phyloP scores from a whole-genome alignment of 2,113 vertebrate genomes.

The Platysternon megacephalum region DNA sequence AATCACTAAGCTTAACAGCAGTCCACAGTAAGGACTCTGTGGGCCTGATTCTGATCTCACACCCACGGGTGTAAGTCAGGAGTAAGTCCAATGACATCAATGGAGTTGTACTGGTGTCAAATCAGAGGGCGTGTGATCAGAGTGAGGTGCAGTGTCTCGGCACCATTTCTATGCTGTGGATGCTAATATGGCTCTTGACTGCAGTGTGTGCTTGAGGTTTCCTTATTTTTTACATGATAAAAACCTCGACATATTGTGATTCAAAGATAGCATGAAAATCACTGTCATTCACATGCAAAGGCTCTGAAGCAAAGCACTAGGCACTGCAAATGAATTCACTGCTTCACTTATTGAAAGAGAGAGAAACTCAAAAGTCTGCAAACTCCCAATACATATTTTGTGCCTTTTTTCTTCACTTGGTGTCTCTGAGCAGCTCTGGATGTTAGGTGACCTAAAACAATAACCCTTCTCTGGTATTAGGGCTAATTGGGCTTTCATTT shows the following conservation, averaged over 20 bases:
- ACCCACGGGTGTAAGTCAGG: not conserved
- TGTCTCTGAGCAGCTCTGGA: not conserved
- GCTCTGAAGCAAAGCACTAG: not conserved
- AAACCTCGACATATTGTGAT: not conserved
- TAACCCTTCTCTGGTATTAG: not conserved
- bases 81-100: not conserved
- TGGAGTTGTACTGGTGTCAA: not conserved
- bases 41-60: not conserved
- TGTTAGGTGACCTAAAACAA: not conserved
- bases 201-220: not conserved
- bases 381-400: not conserved
- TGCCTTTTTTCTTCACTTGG: not conserved
- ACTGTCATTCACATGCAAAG: not conserved
- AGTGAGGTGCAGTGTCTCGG: not conserved
- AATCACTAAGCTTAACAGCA: not conserved
- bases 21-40: not conserved
- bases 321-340: not conserved
- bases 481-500: slow-evolving; percentile 11
- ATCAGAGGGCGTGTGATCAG: not conserved
- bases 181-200: not conserved
- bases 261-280: not conserved
- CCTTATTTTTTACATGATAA: not conserved
- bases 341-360: not conserved
- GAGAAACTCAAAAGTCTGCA: not conserved
- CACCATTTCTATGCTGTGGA: not conserved